phyloP scores from a whole-genome alignment of 2,888 invertebrate genomes.

The Ametastegia equiseti region DNA sequence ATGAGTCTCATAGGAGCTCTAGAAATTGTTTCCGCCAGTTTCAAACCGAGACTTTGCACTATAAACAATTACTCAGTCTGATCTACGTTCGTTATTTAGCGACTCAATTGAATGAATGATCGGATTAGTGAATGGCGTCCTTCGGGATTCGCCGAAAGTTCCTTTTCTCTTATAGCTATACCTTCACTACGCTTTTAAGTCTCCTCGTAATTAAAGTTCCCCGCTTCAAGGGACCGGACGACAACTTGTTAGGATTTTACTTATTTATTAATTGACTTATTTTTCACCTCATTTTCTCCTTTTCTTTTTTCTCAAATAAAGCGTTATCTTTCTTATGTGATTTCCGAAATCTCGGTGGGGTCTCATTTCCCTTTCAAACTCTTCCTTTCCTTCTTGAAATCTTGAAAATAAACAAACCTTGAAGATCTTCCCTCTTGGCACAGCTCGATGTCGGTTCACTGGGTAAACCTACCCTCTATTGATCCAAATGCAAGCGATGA shows the following conservation, averaged over 20 bases:
- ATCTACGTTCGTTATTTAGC: too few relatives aligned
- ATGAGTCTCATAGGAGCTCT: background rate
- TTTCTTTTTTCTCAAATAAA: background rate
- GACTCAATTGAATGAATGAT: background rate
- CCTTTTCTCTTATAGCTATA: background rate
- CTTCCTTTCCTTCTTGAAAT: background rate
- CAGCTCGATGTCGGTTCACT: background rate
- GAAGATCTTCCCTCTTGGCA: background rate
- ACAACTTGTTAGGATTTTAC: background rate
- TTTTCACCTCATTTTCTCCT: background rate
- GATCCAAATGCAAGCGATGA: background rate
- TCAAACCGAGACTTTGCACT: background rate
- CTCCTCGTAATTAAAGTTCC: background rate
- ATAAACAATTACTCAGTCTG: background rate
- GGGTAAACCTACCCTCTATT: background rate
- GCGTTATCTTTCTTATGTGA: background rate
- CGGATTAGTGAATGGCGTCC: background rate
- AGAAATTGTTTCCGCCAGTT: background rate
- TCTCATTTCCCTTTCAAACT: background rate
- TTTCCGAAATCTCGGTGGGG: background rate
- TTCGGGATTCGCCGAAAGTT: background rate
- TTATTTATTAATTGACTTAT: conserved; percentile 1
- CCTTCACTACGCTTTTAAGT: background rate
- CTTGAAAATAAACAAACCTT: background rate
- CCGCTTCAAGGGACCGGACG: background rate